phyloP scores from a whole-genome alignment of 2,113 vertebrate species.

The Lophura nycthemera region DNA sequence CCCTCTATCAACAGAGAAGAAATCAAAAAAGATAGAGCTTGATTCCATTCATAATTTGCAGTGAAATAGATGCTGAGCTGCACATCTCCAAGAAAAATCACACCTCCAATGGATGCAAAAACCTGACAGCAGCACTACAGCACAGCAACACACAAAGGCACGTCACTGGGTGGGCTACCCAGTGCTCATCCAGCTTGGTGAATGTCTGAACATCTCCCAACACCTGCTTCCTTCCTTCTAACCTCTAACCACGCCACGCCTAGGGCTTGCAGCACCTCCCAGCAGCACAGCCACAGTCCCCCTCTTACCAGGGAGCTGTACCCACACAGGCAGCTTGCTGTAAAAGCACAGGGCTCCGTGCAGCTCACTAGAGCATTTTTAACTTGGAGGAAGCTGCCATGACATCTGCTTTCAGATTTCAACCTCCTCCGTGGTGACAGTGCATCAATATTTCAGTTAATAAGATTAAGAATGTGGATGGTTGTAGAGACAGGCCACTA shows the following conservation, averaged over 20 bases:
- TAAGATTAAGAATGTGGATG: background rate
- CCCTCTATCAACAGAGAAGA: background rate
- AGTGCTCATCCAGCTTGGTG: rapidly evolving
- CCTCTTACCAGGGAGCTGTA: background rate
- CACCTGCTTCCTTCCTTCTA: background rate
- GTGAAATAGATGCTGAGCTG: background rate
- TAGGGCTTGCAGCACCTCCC: background rate
- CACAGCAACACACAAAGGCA: rapidly evolving
- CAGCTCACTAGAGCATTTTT: background rate
- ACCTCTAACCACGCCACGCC: rapidly evolving
- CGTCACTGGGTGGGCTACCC: rapidly evolving
- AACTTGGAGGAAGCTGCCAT: rapidly evolving
- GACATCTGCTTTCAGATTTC: background rate
- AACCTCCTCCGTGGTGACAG: rapidly evolving
- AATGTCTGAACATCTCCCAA: background rate
- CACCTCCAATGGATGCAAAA: background rate
- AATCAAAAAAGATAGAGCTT: background rate
- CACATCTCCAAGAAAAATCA: background rate
- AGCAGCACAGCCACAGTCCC: background rate
- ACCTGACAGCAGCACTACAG: background rate
- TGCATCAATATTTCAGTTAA: background rate
- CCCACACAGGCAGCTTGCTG: background rate
- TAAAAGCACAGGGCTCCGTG: background rate
- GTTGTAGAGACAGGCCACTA: background rate
- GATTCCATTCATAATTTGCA: background rate